phyloP scores from a whole-genome alignment of 2,113 vertebrate genomes.

The Phycodurus eques region DNA sequence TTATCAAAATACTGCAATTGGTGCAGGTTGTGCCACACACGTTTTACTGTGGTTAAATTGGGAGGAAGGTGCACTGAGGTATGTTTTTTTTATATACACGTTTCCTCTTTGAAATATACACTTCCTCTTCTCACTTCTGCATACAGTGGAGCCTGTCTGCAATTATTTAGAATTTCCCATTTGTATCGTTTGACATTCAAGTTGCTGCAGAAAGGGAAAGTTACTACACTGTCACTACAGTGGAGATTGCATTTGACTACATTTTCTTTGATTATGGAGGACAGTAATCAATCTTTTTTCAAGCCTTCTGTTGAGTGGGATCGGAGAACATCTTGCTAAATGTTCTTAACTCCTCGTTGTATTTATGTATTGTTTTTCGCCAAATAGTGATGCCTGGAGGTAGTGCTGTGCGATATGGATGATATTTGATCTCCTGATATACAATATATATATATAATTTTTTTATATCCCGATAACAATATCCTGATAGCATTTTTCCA shows the following conservation, averaged over 20 bases:
- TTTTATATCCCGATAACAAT: too few relatives aligned
- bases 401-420: not conserved
- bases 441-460: not conserved
- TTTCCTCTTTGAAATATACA: not conserved
- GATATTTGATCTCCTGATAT: not conserved
- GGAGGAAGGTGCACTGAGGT: not conserved
- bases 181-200: not conserved
- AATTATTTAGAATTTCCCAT: not conserved
- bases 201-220: conserved; percentile 10
- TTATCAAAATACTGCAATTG: not conserved
- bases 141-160: not conserved
- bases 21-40: not conserved
- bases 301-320: too few relatives aligned
- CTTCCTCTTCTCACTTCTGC: conserved; percentile 47
- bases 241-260: too few relatives aligned
- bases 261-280: too few relatives aligned
- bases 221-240: not conserved
- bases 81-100: not conserved
- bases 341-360: too few relatives aligned
- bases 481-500: too few relatives aligned
- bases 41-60: not conserved
- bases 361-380: too few relatives aligned
- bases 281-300: too few relatives aligned
- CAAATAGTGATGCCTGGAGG: not conserved
- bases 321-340: too few relatives aligned